Evolutionary conservation across 2,113 vertebrate genomes (phyloP), one percentile per base, ranked within the genome.

Genomic region (Tamias sibiricus): DNA sequence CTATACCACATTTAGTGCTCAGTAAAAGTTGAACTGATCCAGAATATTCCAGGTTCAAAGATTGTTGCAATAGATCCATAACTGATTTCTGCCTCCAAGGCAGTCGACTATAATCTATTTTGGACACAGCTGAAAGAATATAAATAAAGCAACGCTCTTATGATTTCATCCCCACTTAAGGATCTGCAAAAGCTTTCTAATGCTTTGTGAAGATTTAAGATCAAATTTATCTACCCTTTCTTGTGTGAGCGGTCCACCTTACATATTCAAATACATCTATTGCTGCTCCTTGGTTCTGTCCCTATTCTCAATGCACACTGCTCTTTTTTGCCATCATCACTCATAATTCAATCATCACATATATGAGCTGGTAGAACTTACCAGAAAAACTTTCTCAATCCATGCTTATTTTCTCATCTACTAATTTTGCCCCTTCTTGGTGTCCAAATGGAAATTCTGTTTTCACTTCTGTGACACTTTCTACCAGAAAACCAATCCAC

Each of bases 151-250:
- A 20, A 22, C 64, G 22, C 4, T 54, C 4, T 93, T 69, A 86
- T 2, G n/a, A 59, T 26, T 87, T 86, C 9, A 3, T 84, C 79
- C 26, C 64, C n/a, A 13, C 8, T 80, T 44, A 90, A 84, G 37
- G 37, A 76, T 37, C 28, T 79, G 13, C 32, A 54, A 86, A 90
- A 44, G 24, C 22, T 88, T 80, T 14, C 26, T 80, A 54, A 76
- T 24, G n/a, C 13, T 88, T 76, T 92, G 49, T 87, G 62, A 87
- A 92, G n/a, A 94, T 44, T 84, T 80, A 28, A 35, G 16, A 82
- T 87, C 37, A 49, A 54, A 59, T 91, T 44, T 77, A 42, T 47
- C 26, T 74, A 8, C 62, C 57, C 91, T 95, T 91, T 2, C 49
- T 91, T 3, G 6, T 49, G 52, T 66, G 24, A 59, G 7, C 32